These are phyloP conservation scores for Callithrix jacchus DNA, from an alignment of 2,113 vertebrate genomes.

Conservation along the genomic window DNA sequence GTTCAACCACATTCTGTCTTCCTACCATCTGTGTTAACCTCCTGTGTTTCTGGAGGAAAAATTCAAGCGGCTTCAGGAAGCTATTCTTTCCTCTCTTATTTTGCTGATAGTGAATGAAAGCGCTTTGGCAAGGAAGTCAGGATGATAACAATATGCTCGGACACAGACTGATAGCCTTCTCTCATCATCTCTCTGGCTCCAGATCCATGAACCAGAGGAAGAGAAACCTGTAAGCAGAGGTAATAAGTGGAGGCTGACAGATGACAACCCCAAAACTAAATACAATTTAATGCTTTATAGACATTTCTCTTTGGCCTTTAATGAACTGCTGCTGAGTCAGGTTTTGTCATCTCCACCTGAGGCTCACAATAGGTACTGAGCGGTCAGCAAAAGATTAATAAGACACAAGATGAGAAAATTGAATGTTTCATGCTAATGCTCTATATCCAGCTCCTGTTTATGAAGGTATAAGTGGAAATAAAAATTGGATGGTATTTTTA, in stretches of 20 bases:
- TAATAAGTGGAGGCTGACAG: not conserved
- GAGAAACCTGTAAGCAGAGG: not conserved
- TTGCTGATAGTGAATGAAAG: slow-evolving; percentile 42
- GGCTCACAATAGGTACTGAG: not conserved
- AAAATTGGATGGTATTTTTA: not conserved
- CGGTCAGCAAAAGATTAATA: slow-evolving; percentile 59
- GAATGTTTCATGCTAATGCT: not conserved
- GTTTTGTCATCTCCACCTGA: slow-evolving; percentile 31
- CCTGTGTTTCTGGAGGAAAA: not conserved
- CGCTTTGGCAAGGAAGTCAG: not conserved
- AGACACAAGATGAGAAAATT: slow-evolving; percentile 18
- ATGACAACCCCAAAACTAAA: not conserved
- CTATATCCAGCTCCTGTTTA: not conserved
- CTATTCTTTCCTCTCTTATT: not conserved
- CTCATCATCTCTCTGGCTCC: not conserved
- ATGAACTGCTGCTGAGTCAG: not conserved
- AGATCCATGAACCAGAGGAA: not conserved
- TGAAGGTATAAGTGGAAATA: not conserved
- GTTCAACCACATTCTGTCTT: not conserved
- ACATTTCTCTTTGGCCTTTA: slow-evolving; percentile 36
- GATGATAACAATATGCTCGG: not conserved
- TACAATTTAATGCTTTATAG: not conserved
- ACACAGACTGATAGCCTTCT: not conserved
- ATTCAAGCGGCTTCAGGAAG: not conserved
- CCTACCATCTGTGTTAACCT: not conserved